Percentiles rank a stretch among this genome's conserved stretches.
These are phyloP conservation scores for Lingula anatina DNA, from an alignment of 2,888 invertebrate genomes.

Conservation along the genomic window DNA sequence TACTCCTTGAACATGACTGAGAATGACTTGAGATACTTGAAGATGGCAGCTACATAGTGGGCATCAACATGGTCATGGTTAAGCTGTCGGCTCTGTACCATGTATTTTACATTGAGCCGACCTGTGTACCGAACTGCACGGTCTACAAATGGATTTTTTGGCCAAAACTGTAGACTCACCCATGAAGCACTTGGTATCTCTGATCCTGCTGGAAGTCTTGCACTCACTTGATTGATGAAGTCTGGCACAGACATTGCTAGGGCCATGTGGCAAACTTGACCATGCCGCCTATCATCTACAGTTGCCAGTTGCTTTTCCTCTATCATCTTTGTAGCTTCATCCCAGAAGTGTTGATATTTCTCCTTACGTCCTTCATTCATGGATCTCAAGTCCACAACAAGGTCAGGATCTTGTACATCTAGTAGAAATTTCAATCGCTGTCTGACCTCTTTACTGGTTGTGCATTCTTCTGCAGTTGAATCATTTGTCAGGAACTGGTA, in stretches of 20 bases:
- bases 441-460: conserved; percentile 2
- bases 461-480: neutral
- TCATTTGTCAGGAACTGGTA: conserved; percentile 6
- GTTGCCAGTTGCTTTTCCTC: conserved; percentile 3
- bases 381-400: conserved; percentile 3
- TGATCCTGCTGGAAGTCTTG: conserved; percentile 1
- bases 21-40: conserved; percentile 11
- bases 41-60: conserved; percentile 12
- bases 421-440: neutral
- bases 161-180: conserved; percentile 14
- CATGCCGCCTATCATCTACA: conserved; percentile 8
- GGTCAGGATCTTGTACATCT: conserved; percentile 6
- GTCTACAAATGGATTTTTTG: conserved; percentile 8
- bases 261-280: conserved; percentile 5
- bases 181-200: conserved; percentile 9
- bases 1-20: conserved; percentile 7
- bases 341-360: conserved; percentile 8
- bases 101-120: conserved; percentile 10
- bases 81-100: conserved; percentile 12
- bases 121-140: conserved; percentile 9
- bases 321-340: conserved; percentile 1
- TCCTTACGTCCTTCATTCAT: conserved; percentile 2
- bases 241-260: conserved; percentile 11
- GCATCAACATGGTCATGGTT: conserved; percentile 10
- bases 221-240: conserved; percentile 5